Base-by-base conservation (phyloP, 64 coral and sea anemone species). In the Montipora capricornis region DNA sequence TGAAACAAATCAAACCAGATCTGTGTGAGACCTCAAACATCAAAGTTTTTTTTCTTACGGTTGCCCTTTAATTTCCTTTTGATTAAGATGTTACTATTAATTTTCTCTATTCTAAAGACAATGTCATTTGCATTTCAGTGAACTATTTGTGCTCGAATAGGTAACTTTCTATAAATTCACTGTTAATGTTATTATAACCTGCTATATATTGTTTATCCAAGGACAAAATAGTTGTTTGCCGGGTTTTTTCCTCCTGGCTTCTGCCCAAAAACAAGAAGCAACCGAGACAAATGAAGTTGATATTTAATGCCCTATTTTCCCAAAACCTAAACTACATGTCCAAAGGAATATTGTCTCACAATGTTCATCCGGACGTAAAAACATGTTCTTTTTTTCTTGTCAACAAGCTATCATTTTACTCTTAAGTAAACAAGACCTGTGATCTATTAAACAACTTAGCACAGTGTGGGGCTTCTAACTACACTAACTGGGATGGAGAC, bases 401-500 rank as follows among this genome's bases (percentile, higher is more conserved):
- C 80, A 15, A 37, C 6, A 26, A 60, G 37, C 37, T 61, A 37
- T 20, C 8, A 44, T 82, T 61, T 20, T 61, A 10, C 53, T 2
- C 13, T 62, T 44, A 29, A 37, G 6, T 84, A 84, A 64, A 68
- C 81, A 84, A 29, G 29, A 62, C 80, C 61, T 68, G 29, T 84
- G 59, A 29, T 68, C 10, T 59, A n/a, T 24, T 81, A 24, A 26
- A 81, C 79, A 81, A 57, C 17, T 81, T 13, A 46, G 52, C 52
- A 66, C 17, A 49, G 46, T n/a, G 76, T 20, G 68, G 10, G 74
- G 76, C 44, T 47, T 17, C 17, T 49, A 49, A 4, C 13, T 7
- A 49, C 45, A 49, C 37, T 47, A 15, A 49, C 13, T 19, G 47
- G 76, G 61, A 46, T 47, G 15, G 47, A 4, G 76, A 19, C 49